phyloP scores from a whole-genome alignment of 1,140 invertebrate genomes.

The Drosophila ficusphila region DNA sequence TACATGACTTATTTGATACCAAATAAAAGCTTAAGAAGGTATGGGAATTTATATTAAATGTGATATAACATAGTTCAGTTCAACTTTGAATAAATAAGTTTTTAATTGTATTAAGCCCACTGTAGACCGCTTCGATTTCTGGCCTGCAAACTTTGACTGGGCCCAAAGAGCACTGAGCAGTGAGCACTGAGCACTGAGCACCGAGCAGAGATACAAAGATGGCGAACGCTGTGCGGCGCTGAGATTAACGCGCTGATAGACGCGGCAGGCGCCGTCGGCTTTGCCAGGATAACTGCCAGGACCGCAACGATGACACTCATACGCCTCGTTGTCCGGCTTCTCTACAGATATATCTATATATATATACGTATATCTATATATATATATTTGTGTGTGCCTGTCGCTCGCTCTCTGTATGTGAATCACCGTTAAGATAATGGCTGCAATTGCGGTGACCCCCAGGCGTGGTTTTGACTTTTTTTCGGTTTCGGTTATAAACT shows the following conservation, averaged over 20 bases:
- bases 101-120: conserved; percentile 10
- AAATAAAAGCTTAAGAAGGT: no score
- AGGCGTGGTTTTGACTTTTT: conserved; percentile 73
- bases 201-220: conserved; percentile 70
- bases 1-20: no score
- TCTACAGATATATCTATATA: not conserved
- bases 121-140: conserved; percentile 38
- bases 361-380: not conserved
- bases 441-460: conserved; percentile 81
- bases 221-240: conserved; percentile 47
- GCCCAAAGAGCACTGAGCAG: no score
- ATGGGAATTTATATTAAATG: no score
- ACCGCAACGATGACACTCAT: conserved; percentile 65
- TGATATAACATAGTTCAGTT: no score
- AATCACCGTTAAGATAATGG: conserved; percentile 77
- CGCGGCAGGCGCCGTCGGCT: conserved; percentile 63
- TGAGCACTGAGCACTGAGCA: no score
- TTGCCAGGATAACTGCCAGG: conserved; percentile 41
- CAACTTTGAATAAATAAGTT: no score
- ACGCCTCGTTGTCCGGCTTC: conserved; percentile 56
- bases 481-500: conserved; percentile 79
- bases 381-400: conserved; percentile 4
- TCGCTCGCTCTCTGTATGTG: conserved; percentile 46
- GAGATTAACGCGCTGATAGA: conserved; percentile 79
- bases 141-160: conserved; percentile 44